Base-by-base conservation (phyloP, 2,797 vertebrate genomes). In the Peromyscus aztecus region DNA sequence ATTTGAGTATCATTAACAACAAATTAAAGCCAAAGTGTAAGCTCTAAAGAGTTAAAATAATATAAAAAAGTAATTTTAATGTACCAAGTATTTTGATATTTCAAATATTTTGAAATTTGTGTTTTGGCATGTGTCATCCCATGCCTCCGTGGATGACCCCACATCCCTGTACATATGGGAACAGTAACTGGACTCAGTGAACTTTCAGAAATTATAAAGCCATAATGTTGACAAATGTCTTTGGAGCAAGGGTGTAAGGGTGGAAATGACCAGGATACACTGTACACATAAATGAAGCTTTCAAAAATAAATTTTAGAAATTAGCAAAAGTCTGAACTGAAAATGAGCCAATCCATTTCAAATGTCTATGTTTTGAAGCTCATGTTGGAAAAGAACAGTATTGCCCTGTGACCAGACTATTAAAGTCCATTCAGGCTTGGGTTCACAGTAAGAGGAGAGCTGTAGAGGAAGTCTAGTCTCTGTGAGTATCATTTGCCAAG, bases 21-120 rank as follows among this genome's bases (percentile, higher is more conserved):
- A 14, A 85, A 17, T 31, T 57, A 87, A 91, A 59, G 3, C 16
- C 14, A 77, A 21, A 90, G 4, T 65, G 9, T 16, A 95, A 95
- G 82, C 0, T 86, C 23, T 96, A 6, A 75, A 27, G 10, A 37
- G 37, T 71, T 75, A 94, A 2, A 2, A 57, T 89, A 94, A 83
- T 89, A 63, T 31, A 46, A 65, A 17, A 89, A 90, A 83, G 67
- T 80, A 37, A 71, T 24, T 34, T 19, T 46, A 34, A 86, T 75
- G 37, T 7, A 23, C 10, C 14, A 86, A 86, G 31, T 29, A 90
- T 69, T 97, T 95, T 40, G 1, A 52, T 69, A 95, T 86, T 90
- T 85, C 87, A 27, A 82, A 59, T 57, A 82, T 86, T 16, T 78
- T 75, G 12, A 27, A 86, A 65, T 52, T 69, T 86, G 43, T 34